phyloP scores from a whole-genome alignment of 2,113 vertebrate genomes.

The Clarias batrachus region DNA sequence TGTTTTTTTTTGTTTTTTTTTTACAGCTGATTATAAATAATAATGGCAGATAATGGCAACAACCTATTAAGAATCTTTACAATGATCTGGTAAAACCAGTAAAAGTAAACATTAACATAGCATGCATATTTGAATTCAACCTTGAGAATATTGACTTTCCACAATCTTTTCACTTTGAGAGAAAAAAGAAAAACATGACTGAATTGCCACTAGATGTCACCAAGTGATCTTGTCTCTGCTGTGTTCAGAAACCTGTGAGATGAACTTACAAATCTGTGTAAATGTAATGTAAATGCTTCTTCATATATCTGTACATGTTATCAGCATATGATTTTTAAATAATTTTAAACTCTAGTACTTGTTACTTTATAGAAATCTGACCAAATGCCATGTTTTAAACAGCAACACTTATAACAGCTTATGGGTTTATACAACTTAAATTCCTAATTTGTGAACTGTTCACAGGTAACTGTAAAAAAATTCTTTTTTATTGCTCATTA shows the following conservation, averaged over 20 bases:
- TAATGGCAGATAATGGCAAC: neutral
- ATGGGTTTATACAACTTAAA: neutral
- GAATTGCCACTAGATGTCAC: constrained; percentile 58
- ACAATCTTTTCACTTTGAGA: neutral
- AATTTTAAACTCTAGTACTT: neutral
- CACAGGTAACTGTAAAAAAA: neutral
- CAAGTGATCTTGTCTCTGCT: constrained; percentile 31
- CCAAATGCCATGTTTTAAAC: neutral
- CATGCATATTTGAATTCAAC: neutral
- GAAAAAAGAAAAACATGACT: neutral
- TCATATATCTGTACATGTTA: neutral
- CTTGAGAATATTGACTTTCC: neutral
- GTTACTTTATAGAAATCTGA: neutral
- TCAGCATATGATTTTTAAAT: neutral
- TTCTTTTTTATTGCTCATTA: neutral
- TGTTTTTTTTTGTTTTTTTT: neutral
- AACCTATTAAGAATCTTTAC: neutral
- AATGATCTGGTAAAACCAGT: neutral
- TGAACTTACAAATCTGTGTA: too few species aligned
- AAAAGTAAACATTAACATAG: neutral
- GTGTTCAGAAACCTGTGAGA: neutral
- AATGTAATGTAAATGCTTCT: neutral
- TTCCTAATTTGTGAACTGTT: neutral
- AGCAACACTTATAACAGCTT: neutral
- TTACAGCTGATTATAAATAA: neutral